phyloP scores from a whole-genome alignment of 2,888 invertebrate species.

The Patella depressa region DNA sequence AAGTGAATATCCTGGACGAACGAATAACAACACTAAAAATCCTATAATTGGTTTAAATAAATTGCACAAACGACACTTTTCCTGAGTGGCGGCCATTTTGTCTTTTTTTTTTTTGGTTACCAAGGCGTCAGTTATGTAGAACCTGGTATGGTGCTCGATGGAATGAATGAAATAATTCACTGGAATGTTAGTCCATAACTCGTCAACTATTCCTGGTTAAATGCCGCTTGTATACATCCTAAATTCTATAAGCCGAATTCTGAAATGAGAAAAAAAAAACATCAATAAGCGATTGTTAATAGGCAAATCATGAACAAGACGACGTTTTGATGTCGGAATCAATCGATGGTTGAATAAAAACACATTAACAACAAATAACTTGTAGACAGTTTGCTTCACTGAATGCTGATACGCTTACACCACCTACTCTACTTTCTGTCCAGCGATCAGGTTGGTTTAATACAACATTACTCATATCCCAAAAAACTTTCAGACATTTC shows the following conservation, averaged over 20 bases:
- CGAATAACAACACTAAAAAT: neutral
- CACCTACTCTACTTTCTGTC: too few species aligned
- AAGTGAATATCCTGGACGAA: neutral
- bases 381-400: too few species aligned
- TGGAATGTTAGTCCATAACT: conserved; percentile 4
- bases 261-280: neutral
- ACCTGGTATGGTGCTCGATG: too few species aligned
- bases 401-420: too few species aligned
- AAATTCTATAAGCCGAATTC: neutral
- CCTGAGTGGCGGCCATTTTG: conserved; percentile 9
- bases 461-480: too few species aligned
- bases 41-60: neutral
- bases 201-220: neutral
- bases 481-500: too few species aligned
- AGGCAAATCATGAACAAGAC: neutral
- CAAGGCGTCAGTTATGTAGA: too few species aligned
- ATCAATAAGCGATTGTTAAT: neutral
- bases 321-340: neutral
- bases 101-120: neutral
- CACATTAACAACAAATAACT: too few species aligned
- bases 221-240: neutral
- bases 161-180: neutral
- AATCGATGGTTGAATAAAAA: neutral
- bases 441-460: too few species aligned
- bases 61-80: neutral